These are phyloP conservation scores for Drosophila jambulina DNA, from an alignment of 1,140 invertebrate species.

Conservation along the genomic window DNA sequence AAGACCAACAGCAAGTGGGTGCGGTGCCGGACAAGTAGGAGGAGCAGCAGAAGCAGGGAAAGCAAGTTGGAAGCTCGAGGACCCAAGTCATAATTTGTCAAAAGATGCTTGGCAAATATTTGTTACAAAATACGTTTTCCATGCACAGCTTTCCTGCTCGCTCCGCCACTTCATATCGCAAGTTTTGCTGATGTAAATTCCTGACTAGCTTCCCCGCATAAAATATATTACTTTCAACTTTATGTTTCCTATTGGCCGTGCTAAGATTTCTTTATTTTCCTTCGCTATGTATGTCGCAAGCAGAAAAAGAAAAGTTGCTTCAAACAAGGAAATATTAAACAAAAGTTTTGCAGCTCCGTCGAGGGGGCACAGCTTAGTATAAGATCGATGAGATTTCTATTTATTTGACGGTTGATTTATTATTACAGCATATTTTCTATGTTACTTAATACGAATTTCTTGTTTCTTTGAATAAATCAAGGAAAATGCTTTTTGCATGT, in stretches of 20 bases:
- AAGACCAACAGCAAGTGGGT: slow-evolving; percentile 17
- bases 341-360: slow-evolving; percentile 7
- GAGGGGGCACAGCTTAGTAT: neutral
- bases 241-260: slow-evolving; percentile 30
- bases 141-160: slow-evolving; percentile 30
- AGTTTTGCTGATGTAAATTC: slow-evolving; percentile 63
- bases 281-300: slow-evolving; percentile 7
- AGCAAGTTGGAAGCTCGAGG: slow-evolving; percentile 28
- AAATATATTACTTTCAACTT: slow-evolving; percentile 57
- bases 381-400: neutral
- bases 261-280: slow-evolving; percentile 19
- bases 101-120: slow-evolving; percentile 77
- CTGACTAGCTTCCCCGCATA: slow-evolving; percentile 47
- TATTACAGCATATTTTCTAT: neutral
- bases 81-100: slow-evolving; percentile 79
- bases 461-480: neutral
- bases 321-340: slow-evolving; percentile 24
- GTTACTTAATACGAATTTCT: neutral
- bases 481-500: neutral
- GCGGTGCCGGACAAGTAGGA: neutral
- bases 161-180: slow-evolving; percentile 30
- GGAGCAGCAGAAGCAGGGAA: slow-evolving; percentile 1
- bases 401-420: neutral
- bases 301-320: slow-evolving; percentile 22
- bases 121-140: slow-evolving; percentile 68